Evolutionary conservation across 2,797 vertebrate species (phyloP).

Genomic region (Pangasius djambal): DNA sequence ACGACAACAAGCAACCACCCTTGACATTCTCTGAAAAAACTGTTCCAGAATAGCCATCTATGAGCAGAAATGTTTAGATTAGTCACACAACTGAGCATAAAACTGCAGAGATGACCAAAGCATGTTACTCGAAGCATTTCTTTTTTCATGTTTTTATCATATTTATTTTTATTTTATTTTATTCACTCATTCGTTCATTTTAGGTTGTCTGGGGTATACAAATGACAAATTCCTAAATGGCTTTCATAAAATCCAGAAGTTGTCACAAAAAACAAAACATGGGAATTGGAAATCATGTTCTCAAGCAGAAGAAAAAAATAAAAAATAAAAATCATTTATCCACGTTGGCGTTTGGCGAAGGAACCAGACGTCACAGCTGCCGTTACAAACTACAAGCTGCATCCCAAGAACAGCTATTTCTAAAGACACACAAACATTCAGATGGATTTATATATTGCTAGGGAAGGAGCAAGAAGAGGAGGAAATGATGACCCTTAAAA

Average conservation of each 20-base stretch:
- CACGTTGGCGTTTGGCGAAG: background rate
- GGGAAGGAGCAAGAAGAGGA: slow-evolving; percentile 50
- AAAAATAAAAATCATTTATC: background rate
- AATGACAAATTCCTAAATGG: slow-evolving; percentile 20
- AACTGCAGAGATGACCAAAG: background rate
- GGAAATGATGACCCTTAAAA: slow-evolving; percentile 44
- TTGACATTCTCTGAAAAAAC: background rate
- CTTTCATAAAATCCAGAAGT: slow-evolving; percentile 7
- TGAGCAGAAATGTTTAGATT: background rate
- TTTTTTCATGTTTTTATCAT: slow-evolving; percentile 12
- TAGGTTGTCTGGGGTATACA: slow-evolving; percentile 6
- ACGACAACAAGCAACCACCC: background rate
- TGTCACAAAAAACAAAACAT: background rate
- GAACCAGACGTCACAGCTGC: slow-evolving; percentile 45
- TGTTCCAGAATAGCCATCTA: background rate
- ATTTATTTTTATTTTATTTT: background rate
- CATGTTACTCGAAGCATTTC: background rate
- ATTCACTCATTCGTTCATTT: slow-evolving; percentile 15
- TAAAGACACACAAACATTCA: slow-evolving; percentile 9
- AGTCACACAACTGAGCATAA: background rate
- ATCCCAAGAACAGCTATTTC: slow-evolving; percentile 15
- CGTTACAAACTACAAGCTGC: slow-evolving; percentile 34
- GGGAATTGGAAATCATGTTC: background rate
- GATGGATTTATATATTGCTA: slow-evolving; percentile 67
- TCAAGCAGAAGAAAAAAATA: background rate